These are phyloP conservation scores for Talpa occidentalis DNA, from an alignment of 2,113 vertebrate species.

Conservation along the genomic window DNA sequence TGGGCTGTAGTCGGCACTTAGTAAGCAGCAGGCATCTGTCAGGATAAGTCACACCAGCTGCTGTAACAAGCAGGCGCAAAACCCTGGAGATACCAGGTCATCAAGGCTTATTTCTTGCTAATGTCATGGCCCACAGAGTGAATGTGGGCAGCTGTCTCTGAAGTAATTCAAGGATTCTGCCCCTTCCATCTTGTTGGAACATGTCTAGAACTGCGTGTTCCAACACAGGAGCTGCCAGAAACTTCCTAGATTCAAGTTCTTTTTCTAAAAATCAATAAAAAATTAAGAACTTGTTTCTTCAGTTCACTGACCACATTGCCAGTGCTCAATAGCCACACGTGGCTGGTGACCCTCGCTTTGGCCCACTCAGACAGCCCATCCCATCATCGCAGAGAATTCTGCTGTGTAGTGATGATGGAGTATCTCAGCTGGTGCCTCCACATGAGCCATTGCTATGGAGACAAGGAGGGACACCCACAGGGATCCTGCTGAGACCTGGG, in stretches of 20 bases:
- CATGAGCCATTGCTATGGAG: fast-evolving
- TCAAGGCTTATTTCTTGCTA: neutral
- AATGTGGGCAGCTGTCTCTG: neutral
- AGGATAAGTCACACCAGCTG: neutral
- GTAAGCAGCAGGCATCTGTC: neutral
- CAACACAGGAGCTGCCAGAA: neutral
- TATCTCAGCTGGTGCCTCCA: neutral
- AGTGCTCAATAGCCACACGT: neutral
- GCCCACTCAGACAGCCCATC: fast-evolving
- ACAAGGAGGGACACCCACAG: fast-evolving
- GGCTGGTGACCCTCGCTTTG: fast-evolving
- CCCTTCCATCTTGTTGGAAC: neutral
- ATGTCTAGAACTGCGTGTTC: neutral
- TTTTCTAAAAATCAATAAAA: neutral
- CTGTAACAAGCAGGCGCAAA: neutral
- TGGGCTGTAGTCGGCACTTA: fast-evolving
- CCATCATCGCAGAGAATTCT: neutral
- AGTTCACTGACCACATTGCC: fast-evolving
- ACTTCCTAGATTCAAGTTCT: neutral
- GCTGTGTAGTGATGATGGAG: fast-evolving
- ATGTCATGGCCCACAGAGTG: neutral
- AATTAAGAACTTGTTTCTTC: neutral
- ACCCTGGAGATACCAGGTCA: neutral
- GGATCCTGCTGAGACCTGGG: neutral
- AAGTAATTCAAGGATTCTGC: neutral